Evolutionary conservation across 2,888 invertebrate genomes (phyloP), one percentile per base, ranked within the genome.

Genomic region (Polyommatus iphigenia): DNA sequence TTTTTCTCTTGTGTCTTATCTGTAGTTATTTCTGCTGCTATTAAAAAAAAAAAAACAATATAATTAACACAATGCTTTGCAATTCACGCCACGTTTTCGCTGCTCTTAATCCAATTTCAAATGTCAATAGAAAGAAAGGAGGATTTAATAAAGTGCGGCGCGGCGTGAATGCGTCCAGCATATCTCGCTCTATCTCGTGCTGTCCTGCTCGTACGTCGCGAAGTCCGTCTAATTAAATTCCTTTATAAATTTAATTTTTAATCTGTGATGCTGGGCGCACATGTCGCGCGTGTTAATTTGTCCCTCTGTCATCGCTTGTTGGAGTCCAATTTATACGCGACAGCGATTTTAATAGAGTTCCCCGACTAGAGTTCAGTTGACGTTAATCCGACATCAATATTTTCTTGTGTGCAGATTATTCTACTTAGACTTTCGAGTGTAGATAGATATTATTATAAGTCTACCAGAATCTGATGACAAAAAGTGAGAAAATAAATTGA

Each of bases 271-370:
- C 79, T 79, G 80, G 76, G 78, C 82, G 82, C 84, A 83, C 82
- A 81, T 84, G 85, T 84, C 84, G 83, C 82, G 80, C 79, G 85
- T 84, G 85, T 87, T 87, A 85, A 89, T 89, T 88, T 87, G 88
- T 89, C 88, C 85, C 83, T 77, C 86, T 87, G 87, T 88, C 88
- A 85, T 82, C 87, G 82, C 80, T 79, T 79, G 77, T 29, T 36
- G 76, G 59, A 82, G 80, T 20, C 15, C 78, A 81, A 82, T 81
- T 71, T n/a, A 82, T 57, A 81, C 79, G 81, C 77, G 79, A 18
- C 3, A 77, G 79, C 80, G 79, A 20, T 50, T 73, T 50, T 41
- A 72, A 41, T 72, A 72, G 36, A 36, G 24, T 41, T 41, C n/a
- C 24, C 20, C 13, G 10, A 62, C 62, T 62, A 24, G 24, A 62